Evolutionary conservation across 2,888 invertebrate species (phyloP).

Genomic region (Phytoseiulus persimilis): DNA sequence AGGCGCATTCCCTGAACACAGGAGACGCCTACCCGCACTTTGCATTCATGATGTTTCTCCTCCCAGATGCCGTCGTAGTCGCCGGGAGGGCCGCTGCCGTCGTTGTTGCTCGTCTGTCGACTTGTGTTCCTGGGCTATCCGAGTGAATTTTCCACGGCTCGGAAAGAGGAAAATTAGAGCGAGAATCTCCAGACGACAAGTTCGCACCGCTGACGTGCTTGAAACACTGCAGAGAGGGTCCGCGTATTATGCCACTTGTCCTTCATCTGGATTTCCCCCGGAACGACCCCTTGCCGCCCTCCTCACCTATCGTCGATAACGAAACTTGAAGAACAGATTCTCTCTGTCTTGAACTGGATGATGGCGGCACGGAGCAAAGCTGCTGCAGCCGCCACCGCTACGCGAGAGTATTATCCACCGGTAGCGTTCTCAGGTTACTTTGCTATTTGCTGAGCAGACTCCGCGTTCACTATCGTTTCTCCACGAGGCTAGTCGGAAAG

Average conservation of each 20-base stretch:
- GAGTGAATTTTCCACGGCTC: background rate
- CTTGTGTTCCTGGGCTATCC: background rate
- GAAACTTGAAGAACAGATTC: background rate
- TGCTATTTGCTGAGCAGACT: background rate
- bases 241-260: no score
- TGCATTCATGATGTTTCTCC: background rate
- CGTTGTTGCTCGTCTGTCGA: background rate
- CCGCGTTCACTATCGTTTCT: background rate
- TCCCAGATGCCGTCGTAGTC: background rate
- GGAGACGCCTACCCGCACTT: constrained; percentile 5
- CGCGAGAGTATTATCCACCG: background rate
- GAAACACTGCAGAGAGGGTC: no score
- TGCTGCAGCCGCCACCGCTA: background rate
- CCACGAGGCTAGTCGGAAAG: background rate
- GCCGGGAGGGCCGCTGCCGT: no score
- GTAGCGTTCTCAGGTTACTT: background rate
- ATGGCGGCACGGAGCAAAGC: background rate
- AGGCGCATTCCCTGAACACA: background rate
- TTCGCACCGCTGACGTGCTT: no score
- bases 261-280: no score
- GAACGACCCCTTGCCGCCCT: no score
- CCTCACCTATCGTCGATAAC: no score
- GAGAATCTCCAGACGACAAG: background rate
- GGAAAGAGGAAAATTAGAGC: background rate
- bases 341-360: background rate